Conservation (phyloP, 1,140 invertebrate species). For the Drosophila prosaltans region DNA sequence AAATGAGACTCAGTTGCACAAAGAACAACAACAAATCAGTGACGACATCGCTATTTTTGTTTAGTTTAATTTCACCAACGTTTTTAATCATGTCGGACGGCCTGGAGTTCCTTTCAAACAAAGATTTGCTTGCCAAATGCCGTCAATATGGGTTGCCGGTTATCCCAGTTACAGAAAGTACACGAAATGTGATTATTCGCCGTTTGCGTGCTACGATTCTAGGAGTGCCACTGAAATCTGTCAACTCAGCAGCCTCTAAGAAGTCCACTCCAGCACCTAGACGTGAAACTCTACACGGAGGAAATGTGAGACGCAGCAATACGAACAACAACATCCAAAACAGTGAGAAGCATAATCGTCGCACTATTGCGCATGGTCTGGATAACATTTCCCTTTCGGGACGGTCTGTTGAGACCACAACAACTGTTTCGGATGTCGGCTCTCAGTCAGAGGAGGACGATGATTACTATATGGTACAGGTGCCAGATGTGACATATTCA, state of each 20-base stretch:
- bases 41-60: slow-evolving; percentile 75
- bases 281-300: slow-evolving; percentile 66
- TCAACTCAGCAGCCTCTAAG: slow-evolving; percentile 18
- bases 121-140: slow-evolving; percentile 68
- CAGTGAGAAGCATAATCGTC: slow-evolving; percentile 31
- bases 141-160: slow-evolving; percentile 64
- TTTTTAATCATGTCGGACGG: slow-evolving; percentile 57
- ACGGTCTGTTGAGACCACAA: slow-evolving; percentile 54
- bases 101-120: slow-evolving; percentile 61
- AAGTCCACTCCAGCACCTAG: slow-evolving; percentile 28
- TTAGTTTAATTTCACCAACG: slow-evolving; percentile 53
- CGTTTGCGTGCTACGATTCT: slow-evolving; percentile 53
- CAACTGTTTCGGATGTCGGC: slow-evolving; percentile 63
- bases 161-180: slow-evolving; percentile 72
- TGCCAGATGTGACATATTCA: slow-evolving; percentile 10
- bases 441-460: slow-evolving; percentile 73
- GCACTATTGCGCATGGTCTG: slow-evolving; percentile 49
- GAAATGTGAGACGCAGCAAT: slow-evolving; percentile 39
- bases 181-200: slow-evolving; percentile 59
- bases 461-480: slow-evolving; percentile 41
- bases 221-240: slow-evolving; percentile 46
- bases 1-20: no score
- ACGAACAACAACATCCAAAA: slow-evolving; percentile 27
- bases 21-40: slow-evolving; percentile 37
- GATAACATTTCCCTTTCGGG: slow-evolving; percentile 33